Conservation (phyloP, 2,888 invertebrate species). For the Drosophila parthenogenetica region DNA sequence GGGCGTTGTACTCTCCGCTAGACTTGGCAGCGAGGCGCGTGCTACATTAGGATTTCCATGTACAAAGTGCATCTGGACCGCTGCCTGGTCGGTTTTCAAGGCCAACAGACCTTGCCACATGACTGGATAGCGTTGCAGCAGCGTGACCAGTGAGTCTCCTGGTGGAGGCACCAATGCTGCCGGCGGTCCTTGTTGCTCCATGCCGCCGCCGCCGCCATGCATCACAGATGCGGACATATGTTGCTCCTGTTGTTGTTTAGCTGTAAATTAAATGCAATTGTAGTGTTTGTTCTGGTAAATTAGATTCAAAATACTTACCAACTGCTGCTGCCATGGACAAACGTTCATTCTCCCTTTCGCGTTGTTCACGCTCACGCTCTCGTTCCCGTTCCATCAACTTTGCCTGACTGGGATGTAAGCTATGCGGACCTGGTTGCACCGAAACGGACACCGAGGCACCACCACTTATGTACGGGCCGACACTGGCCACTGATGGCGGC, state of each 20-base stretch:
- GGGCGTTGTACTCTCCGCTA: constrained; percentile 93
- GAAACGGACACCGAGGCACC: constrained; percentile 57
- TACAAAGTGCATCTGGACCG: constrained; percentile 99
- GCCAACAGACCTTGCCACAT: constrained; percentile 99
- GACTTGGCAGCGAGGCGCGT: constrained; percentile 93
- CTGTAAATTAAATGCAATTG: constrained; percentile 28
- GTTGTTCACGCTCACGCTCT: constrained; percentile 78
- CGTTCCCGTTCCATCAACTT: constrained; percentile 82
- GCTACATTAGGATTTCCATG: constrained; percentile 97
- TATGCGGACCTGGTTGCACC: constrained; percentile 64
- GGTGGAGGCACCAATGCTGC: constrained; percentile 93
- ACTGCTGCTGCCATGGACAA: constrained; percentile 65
- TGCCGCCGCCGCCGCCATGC: constrained; percentile 55
- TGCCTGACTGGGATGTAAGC: constrained; percentile 74
- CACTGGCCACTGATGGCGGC: constrained; percentile 67
- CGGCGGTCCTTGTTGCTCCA: constrained; percentile 85
- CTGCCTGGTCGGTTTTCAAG: constrained; percentile 97
- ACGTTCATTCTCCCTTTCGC: constrained; percentile 77
- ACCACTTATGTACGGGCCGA: constrained; percentile 71
- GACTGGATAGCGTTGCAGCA: constrained; percentile 96
- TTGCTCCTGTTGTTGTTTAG: constrained; percentile 71
- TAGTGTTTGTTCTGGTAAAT: no score
- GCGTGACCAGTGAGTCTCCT: constrained; percentile 92
- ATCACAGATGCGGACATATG: constrained; percentile 54
- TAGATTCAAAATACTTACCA: constrained; percentile 57